Evolutionary conservation across 1,140 invertebrate species (phyloP).

Genomic region (Heliconius nattereri): DNA sequence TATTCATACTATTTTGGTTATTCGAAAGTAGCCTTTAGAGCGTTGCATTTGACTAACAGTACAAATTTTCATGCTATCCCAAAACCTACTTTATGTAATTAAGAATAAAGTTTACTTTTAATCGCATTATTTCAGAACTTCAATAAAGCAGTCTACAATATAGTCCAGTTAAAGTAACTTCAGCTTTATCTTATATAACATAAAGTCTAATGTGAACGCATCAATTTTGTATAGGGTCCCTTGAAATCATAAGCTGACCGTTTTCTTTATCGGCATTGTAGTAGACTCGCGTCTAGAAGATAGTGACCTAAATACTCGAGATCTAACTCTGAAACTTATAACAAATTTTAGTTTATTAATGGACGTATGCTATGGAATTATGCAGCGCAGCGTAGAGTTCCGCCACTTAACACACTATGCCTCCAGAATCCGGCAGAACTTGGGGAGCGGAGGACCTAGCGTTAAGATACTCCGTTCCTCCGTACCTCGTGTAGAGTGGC

Average conservation of each 20-base stretch:
- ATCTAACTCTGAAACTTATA: constrained; percentile 6
- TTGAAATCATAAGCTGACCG: constrained; percentile 18
- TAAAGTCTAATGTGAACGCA: background rate
- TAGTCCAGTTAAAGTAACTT: background rate
- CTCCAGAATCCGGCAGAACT: no score
- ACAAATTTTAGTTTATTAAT: background rate
- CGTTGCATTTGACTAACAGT: constrained; percentile 34
- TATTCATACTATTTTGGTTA: constrained; percentile 29
- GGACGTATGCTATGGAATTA: no score
- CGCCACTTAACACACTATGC: no score
- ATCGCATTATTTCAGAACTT: background rate
- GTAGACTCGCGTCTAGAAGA: constrained; percentile 18
- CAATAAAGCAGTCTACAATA: background rate
- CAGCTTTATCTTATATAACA: background rate
- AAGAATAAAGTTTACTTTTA: constrained; percentile 15
- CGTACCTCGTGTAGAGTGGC: no score
- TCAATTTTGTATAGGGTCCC: background rate
- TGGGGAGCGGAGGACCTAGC: no score
- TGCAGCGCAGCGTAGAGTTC: no score
- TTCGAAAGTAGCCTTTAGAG: constrained; percentile 39
- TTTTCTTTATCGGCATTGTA: constrained; percentile 23
- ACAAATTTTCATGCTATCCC: background rate
- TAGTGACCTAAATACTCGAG: constrained; percentile 20
- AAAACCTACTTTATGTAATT: constrained; percentile 1
- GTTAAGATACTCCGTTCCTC: no score